phyloP scores from a whole-genome alignment of 2,888 invertebrate genomes.

The Ophioninae sp. region DNA sequence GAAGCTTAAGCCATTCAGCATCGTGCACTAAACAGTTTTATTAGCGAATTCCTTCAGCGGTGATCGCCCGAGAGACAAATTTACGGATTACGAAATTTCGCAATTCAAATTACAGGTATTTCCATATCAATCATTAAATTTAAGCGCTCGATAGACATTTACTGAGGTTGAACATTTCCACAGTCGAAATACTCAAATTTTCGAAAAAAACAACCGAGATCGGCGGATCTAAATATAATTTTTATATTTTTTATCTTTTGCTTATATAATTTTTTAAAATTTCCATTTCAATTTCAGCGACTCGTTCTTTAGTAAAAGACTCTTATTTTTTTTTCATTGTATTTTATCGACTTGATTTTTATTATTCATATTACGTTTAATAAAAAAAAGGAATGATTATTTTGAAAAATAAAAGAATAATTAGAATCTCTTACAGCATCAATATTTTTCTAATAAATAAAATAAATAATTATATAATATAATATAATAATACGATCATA shows the following conservation, averaged over 20 bases:
- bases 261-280: neutral
- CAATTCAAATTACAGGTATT: neutral
- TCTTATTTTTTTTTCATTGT: neutral
- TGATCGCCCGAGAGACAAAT: neutral
- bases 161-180: neutral
- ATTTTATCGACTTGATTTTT: neutral
- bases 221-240: neutral
- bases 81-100: neutral
- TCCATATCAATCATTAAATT: neutral
- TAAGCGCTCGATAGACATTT: neutral
- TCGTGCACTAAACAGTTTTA: neutral
- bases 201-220: neutral
- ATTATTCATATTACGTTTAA: neutral
- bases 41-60: neutral
- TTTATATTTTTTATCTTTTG: neutral
- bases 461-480: too few species aligned
- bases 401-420: too few species aligned
- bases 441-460: too few species aligned
- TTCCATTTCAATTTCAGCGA: neutral
- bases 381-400: neutral
- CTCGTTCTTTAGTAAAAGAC: neutral
- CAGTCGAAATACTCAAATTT: neutral
- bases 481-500: too few species aligned
- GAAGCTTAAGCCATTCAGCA: neutral
- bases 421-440: too few species aligned